phyloP scores from a whole-genome alignment of 2,888 invertebrate genomes.

The Leptinotarsa haldemani region DNA sequence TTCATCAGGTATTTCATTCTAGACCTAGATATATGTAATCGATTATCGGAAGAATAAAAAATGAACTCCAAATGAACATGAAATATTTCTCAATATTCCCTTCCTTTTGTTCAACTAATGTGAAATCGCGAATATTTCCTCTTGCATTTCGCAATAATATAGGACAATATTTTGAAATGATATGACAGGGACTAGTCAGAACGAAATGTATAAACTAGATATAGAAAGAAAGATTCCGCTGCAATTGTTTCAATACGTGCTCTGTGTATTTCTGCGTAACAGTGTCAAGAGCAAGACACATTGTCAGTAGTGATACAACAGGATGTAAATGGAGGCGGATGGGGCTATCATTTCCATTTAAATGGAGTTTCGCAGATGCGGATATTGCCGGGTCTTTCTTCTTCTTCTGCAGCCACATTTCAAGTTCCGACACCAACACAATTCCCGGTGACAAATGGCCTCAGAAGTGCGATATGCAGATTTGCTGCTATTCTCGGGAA shows the following conservation, averaged over 20 bases:
- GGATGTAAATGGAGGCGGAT: conserved; percentile 59
- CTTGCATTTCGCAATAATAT: no score
- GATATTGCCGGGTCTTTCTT: conserved; percentile 60
- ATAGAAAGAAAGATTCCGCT: background rate
- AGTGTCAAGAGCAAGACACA: conserved; percentile 31
- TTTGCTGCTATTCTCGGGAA: conserved; percentile 43
- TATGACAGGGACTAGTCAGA: no score
- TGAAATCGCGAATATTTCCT: no score
- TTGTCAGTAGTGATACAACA: conserved; percentile 57
- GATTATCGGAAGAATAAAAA: no score
- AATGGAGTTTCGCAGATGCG: conserved; percentile 59
- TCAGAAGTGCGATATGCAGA: conserved; percentile 57
- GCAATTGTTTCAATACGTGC: background rate
- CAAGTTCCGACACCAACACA: conserved; percentile 57
- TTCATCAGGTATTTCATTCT: no score
- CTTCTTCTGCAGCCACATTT: conserved; percentile 57
- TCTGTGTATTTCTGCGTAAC: background rate
- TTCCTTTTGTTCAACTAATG: no score
- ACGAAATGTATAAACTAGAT: no score
- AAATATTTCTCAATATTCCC: no score
- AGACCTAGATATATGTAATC: no score
- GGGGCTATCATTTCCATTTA: conserved; percentile 62
- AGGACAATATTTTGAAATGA: no score
- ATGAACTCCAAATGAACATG: no score
- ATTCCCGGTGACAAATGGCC: conserved; percentile 59